Percentiles rank a stretch among this genome's conserved stretches.
phyloP scores from a whole-genome alignment of 2,113 vertebrate genomes.

The Proteles cristata region DNA sequence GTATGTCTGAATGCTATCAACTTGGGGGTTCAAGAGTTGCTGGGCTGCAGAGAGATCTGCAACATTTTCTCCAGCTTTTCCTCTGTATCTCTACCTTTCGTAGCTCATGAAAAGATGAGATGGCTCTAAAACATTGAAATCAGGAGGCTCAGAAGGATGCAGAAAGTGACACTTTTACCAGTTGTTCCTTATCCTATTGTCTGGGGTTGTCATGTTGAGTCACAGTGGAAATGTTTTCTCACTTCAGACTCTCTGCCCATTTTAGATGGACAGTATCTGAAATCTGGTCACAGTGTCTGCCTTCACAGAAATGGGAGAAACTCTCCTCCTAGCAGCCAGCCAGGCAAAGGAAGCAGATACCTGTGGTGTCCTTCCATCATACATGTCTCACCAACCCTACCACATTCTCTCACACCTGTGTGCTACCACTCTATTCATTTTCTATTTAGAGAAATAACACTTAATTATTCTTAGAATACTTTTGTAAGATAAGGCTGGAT shows the following conservation, averaged over 20 bases:
- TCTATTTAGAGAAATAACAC: background rate
- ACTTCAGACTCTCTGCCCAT: background rate
- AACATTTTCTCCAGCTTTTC: background rate
- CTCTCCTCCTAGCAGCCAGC: background rate
- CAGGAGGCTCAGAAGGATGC: background rate
- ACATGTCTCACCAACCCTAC: no score
- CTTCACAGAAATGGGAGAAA: background rate
- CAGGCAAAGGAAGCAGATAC: background rate
- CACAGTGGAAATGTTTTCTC: background rate
- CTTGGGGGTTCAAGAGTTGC: background rate
- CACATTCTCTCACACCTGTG: background rate
- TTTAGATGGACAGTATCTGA: background rate
- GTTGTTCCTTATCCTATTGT: background rate
- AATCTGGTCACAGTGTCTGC: background rate
- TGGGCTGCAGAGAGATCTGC: background rate
- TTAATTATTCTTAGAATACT: background rate
- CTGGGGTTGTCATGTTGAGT: background rate
- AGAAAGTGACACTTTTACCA: background rate
- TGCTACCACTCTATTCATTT: background rate
- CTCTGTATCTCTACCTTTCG: background rate
- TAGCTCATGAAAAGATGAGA: background rate
- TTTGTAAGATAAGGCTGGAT: background rate
- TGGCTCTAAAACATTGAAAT: background rate
- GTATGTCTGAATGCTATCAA: background rate
- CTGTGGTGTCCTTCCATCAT: background rate